Evolutionary conservation across 2,113 vertebrate genomes (phyloP), one percentile per base, ranked within the genome.

Genomic region (Hydrochoerus hydrochaeris): DNA sequence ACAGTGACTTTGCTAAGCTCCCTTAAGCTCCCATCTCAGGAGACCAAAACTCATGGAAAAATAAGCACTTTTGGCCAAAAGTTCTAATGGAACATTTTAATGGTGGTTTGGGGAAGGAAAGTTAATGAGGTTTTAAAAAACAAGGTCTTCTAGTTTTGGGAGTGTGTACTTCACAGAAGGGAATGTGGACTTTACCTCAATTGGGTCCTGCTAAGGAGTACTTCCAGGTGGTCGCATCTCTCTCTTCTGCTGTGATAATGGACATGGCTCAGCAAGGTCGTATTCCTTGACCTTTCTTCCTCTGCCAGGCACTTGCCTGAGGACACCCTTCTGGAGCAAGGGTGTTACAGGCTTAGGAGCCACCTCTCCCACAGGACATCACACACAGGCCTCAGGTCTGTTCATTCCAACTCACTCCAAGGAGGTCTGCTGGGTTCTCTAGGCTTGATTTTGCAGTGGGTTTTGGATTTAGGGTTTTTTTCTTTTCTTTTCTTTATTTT

Each of bases 31-130:
- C 95, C 92, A 35, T 88, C 97, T 97, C 94, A 96, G 95, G 93
- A 97, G 95, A 97, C 85, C 92, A 78, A 84, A 96, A 90, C 92
- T 96, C 95, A 90, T 0, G 20, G 94, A 44, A 85, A 96, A 96
- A 88, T 13, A 84, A 94, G 92, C 94, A 84, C 95, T 96, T 92
- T 88, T 24, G 84, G 81, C 94, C 60, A 65, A 77, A 92, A 87
- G 85, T 69, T 54, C 85, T 63, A 88, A 63, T 44, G 49, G 77
- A 93, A 97, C 85, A 92, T 95, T 95, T 95, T 58, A 71, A 81
- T 82, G 63, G 90, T 54, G 30, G 81, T 95, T 88, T 84, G 71
- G 94, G 83, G 46, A 96, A 95, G 77, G 77, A 78, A 93, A 95
- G n/a, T 63, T 93, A 90, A 86, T 63, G 94, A 95, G 87, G 30